These are phyloP conservation scores for Dermochelys coriacea DNA, from an alignment of 2,797 vertebrate genomes.

Conservation along the genomic window DNA sequence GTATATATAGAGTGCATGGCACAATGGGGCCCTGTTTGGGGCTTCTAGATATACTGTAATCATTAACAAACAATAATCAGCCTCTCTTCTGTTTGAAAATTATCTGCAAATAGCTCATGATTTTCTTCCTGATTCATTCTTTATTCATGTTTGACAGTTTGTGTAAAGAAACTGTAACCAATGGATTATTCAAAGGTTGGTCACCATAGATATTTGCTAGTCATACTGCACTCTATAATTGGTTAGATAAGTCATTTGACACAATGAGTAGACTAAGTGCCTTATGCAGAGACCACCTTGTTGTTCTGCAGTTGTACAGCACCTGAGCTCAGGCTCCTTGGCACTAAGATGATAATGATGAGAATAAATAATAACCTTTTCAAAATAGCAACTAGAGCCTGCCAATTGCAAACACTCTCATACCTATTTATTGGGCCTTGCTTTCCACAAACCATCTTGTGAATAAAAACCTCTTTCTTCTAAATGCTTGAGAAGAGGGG, in stretches of 20 bases:
- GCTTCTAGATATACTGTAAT: neutral
- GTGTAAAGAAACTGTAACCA: too few species aligned
- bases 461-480: neutral
- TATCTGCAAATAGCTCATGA: neutral
- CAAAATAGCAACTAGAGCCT: neutral
- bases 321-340: neutral
- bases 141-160: too few species aligned
- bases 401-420: neutral
- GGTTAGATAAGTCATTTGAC: neutral
- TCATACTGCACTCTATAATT: neutral
- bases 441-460: neutral
- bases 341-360: neutral
- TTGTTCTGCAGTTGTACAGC: neutral
- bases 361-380: neutral
- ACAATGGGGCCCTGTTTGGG: neutral
- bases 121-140: neutral
- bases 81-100: neutral
- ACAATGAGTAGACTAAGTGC: neutral
- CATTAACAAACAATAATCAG: neutral
- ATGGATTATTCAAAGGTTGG: neutral
- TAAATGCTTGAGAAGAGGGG: neutral
- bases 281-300: neutral
- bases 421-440: neutral
- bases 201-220: neutral
- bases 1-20: neutral